phyloP scores from a whole-genome alignment of 2,888 invertebrate species.

The Thumatha senex region DNA sequence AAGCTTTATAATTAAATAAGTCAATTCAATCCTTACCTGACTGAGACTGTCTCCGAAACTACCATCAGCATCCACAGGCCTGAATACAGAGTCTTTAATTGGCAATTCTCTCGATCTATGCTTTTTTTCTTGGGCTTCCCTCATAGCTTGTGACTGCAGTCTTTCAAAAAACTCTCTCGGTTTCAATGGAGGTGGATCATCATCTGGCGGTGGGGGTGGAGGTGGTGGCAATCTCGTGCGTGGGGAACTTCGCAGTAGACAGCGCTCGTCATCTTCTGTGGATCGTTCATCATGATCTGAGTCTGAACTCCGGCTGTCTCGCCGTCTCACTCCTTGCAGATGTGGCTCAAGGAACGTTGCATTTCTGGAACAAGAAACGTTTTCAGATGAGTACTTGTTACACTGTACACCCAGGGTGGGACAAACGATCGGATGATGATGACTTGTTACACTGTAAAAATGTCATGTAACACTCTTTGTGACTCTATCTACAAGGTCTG shows the following conservation, averaged over 20 bases:
- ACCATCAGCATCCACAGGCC: slow-evolving; percentile 70
- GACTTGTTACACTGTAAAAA: neutral
- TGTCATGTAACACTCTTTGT: too few relatives aligned
- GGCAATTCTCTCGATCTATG: slow-evolving; percentile 56
- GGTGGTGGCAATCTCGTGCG: slow-evolving; percentile 73
- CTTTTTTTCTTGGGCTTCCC: slow-evolving; percentile 67
- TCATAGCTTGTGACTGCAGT: slow-evolving; percentile 77
- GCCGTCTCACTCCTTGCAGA: slow-evolving; percentile 84
- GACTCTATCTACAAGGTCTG: too few relatives aligned
- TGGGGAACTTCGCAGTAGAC: slow-evolving; percentile 71
- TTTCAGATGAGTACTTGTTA: neutral
- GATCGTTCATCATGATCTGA: slow-evolving; percentile 79
- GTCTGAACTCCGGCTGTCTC: slow-evolving; percentile 76
- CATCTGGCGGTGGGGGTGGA: slow-evolving; percentile 74
- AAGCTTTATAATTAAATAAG: slow-evolving; percentile 5
- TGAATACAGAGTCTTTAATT: slow-evolving; percentile 63
- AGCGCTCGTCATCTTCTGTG: slow-evolving; percentile 76
- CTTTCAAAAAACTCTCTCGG: slow-evolving; percentile 82
- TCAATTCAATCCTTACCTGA: slow-evolving; percentile 58
- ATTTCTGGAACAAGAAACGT: slow-evolving; percentile 84
- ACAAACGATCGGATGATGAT: too few relatives aligned
- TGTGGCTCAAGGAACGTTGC: slow-evolving; percentile 90
- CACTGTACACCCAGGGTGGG: too few relatives aligned
- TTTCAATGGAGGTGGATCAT: slow-evolving; percentile 79
- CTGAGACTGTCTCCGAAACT: slow-evolving; percentile 78